These are phyloP conservation scores for Sarcophaga rosellei DNA, from an alignment of 2,888 invertebrate species.

Conservation along the genomic window DNA sequence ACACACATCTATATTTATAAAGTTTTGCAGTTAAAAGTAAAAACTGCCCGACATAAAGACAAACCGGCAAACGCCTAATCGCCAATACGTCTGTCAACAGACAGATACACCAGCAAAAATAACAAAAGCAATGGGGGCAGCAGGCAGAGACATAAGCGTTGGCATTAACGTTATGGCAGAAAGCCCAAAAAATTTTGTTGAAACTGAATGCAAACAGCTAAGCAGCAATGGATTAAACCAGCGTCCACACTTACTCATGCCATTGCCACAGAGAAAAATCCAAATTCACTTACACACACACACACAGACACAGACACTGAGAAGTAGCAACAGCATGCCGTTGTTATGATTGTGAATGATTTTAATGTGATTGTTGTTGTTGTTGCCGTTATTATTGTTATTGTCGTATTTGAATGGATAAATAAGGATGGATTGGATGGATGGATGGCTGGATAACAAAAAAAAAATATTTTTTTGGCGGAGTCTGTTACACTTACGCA, in stretches of 20 bases:
- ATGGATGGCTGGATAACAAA: not conserved
- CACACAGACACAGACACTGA: slow-evolving; percentile 13
- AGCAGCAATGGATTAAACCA: slow-evolving; percentile 67
- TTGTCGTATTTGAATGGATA: slow-evolving; percentile 59
- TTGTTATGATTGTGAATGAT: slow-evolving; percentile 52
- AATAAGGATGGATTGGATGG: slow-evolving; percentile 50
- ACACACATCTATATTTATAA: not conserved
- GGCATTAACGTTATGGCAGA: slow-evolving; percentile 45
- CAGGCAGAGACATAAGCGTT: slow-evolving; percentile 46
- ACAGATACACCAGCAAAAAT: slow-evolving; percentile 7
- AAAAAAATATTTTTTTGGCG: slow-evolving; percentile 29
- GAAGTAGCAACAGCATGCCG: slow-evolving; percentile 34
- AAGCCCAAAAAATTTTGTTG: slow-evolving; percentile 59
- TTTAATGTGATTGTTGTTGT: not conserved
- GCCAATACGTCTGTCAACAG: slow-evolving; percentile 8
- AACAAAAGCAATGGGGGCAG: slow-evolving; percentile 17
- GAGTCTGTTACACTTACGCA: slow-evolving; percentile 34
- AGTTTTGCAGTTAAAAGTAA: slow-evolving; percentile 8
- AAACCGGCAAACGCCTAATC: slow-evolving; percentile 17
- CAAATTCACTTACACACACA: slow-evolving; percentile 32
- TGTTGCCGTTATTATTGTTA: slow-evolving; percentile 9
- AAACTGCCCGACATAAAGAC: slow-evolving; percentile 33
- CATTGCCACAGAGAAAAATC: slow-evolving; percentile 66
- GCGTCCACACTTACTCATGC: slow-evolving; percentile 68
- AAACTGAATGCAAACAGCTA: slow-evolving; percentile 66